Evolutionary conservation across 2,888 invertebrate genomes (phyloP), one percentile per base, ranked within the genome.

Genomic region (Pollenia labialis): DNA sequence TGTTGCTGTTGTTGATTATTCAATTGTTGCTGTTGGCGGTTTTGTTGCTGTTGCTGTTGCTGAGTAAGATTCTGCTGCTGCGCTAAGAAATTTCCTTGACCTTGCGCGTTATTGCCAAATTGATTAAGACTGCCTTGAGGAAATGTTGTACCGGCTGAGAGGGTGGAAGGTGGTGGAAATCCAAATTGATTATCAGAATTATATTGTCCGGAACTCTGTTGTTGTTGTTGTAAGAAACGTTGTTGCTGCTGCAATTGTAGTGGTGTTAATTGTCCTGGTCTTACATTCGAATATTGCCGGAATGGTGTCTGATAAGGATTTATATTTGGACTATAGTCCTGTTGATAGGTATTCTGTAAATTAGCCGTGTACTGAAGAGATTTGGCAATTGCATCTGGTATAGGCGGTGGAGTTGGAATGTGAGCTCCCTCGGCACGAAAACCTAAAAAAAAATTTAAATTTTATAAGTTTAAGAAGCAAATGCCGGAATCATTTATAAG

Each of bases 341-440:
- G 91, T 46, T 91, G 92, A 54, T 91, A 91, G 0, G 92, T 90
- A 85, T 93, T 91, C 46, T 89, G 92, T 14, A 89, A 87, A 12
- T 89, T 77, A 1, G 87, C 60, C 71, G 91, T 91, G 64, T 92
- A 93, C 42, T 92, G 92, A 14, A 92, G 85, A 1, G 92, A 91
- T 74, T 91, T 91, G 3, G 91, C 91, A 68, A 92, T 92, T 11
- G 91, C 91, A 80, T 91, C 91, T 11, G 92, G 92, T 44, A 92
- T 91, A 54, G 92, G 92, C 14, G 93, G 93, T 8, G 93, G 91
- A 16, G 93, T 91, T 3, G 93, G 93, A 58, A 93, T 91, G 72
- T 93, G 93, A 0, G 93, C 93, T 50, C 93, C 93, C 75, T 93
- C 93, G 8, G 93, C 93, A 0, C 93, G 91, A 81, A 93, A 93